phyloP scores from a whole-genome alignment of 2,888 invertebrate species.

The Isotomurus palustris region DNA sequence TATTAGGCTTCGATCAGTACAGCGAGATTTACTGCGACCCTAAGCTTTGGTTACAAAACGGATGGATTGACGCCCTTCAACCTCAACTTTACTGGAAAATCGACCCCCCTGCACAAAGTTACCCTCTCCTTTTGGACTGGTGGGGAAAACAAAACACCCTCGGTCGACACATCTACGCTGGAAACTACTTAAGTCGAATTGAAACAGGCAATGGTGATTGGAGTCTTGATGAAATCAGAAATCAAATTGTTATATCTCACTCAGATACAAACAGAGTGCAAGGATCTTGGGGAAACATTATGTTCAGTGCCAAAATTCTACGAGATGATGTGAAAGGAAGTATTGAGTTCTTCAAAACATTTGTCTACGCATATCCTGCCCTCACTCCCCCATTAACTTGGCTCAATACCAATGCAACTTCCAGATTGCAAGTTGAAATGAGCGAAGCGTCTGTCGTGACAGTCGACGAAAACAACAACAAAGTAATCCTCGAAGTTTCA shows the following conservation, averaged over 20 bases:
- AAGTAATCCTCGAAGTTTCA: not conserved
- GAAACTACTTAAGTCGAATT: constrained; percentile 30
- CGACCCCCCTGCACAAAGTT: constrained; percentile 36
- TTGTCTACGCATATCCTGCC: constrained; percentile 25
- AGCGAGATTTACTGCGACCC: constrained; percentile 34
- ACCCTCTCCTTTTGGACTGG: constrained; percentile 39
- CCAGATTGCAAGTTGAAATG: not conserved
- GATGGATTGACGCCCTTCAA: constrained; percentile 35
- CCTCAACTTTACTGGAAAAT: constrained; percentile 43
- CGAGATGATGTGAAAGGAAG: constrained; percentile 14
- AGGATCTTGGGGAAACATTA: constrained; percentile 39
- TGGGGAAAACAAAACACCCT: constrained; percentile 30
- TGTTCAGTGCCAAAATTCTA: constrained; percentile 37
- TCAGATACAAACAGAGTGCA: constrained; percentile 10
- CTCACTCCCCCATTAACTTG: constrained; percentile 31
- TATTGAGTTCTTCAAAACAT: constrained; percentile 18
- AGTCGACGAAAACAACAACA: not conserved
- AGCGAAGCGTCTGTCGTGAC: not conserved
- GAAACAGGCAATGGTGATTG: constrained; percentile 25
- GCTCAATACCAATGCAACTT: constrained; percentile 16
- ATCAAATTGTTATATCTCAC: constrained; percentile 30
- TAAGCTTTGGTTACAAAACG: constrained; percentile 34
- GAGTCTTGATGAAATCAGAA: constrained; percentile 27
- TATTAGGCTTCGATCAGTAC: constrained; percentile 42
- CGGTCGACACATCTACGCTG: constrained; percentile 31